Base-by-base conservation (phyloP, 2,797 vertebrate genomes). In the Anomalospiza imberbis region DNA sequence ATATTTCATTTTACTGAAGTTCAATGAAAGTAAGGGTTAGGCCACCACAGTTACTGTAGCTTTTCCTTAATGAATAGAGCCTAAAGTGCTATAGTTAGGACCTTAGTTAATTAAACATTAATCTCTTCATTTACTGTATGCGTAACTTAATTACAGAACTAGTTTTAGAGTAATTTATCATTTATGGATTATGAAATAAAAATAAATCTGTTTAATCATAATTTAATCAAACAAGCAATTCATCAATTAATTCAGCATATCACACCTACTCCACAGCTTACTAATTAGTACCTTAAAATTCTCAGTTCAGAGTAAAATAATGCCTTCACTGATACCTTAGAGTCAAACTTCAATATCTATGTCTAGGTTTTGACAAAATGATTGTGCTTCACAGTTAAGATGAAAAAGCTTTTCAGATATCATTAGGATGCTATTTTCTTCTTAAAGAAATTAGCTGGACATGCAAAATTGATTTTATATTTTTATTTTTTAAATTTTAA, bases 201-300 rank as follows among this genome's bases (percentile, higher is more conserved):
- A 97, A 94, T 76, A 96, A 95, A 97, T 88, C 44, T 90, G 62
- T 87, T 95, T 96, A 95, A 97, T 96, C 82, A 88, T 70, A 68
- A 81, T 93, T 88, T 90, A 91, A 93, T 97, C 92, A 95, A 93
- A 95, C 60, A 95, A 90, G 88, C 40, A 93, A 96, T 94, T 95
- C 55, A 94, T 95, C 88, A 96, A 74, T 93, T 95, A 93, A 92
- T 91, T 85, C 63, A 85, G 15, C 13, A 57, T 83, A 91, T 85
- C 62, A 67, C 47, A 95, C 44, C 53, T 95, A 85, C 60, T 86
- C 9, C 16, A 81, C 24, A 68, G 13, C 16, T 55, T 28, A 77
- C 28, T 86, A 91, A 94, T 94, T 94, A 94, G 72, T 61, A 77
- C 47, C 73, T 78, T 21, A 60, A 90, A 78, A 89, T 87, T 81